Evolutionary conservation across 2,113 vertebrate species (phyloP).

Genomic region (Erinaceus europaeus): DNA sequence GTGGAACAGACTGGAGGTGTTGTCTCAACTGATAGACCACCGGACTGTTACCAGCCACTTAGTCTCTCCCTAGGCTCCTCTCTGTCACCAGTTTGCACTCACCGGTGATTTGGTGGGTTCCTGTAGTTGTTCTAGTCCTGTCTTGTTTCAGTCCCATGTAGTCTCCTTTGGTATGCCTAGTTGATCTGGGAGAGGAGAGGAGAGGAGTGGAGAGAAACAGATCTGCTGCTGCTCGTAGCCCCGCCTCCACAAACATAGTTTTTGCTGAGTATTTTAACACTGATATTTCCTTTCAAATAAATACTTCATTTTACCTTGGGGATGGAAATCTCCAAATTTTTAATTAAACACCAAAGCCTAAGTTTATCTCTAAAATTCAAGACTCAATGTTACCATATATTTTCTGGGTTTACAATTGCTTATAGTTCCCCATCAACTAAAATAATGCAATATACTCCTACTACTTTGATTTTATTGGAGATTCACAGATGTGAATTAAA

Average conservation of each 20-base stretch:
- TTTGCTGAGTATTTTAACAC: neutral
- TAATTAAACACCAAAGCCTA: neutral
- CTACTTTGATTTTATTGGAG: neutral
- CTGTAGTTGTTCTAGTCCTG: too few species aligned
- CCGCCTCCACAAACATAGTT: neutral
- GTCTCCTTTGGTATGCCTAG: neutral
- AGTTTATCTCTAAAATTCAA: neutral
- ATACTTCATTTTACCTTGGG: neutral
- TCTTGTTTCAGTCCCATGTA: too few species aligned
- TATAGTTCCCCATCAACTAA: neutral
- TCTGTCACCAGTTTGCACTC: too few species aligned
- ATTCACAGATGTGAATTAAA: neutral
- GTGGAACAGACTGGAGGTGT: too few species aligned
- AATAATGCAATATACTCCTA: neutral
- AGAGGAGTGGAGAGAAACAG: too few species aligned
- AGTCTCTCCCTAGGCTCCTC: too few species aligned
- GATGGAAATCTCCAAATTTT: neutral
- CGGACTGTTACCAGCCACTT: too few species aligned
- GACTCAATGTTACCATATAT: neutral
- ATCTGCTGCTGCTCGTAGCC: too few species aligned
- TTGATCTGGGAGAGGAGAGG: conserved; percentile 4
- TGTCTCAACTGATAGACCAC: too few species aligned
- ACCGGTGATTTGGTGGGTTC: too few species aligned
- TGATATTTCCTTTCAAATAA: neutral
- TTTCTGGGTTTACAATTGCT: neutral